A percentile compares a stretch with the other conserved stretches of the same genome.
These are phyloP conservation scores for Tauraco erythrolophus DNA, from an alignment of 2,113 vertebrate genomes.

Conservation along the genomic window DNA sequence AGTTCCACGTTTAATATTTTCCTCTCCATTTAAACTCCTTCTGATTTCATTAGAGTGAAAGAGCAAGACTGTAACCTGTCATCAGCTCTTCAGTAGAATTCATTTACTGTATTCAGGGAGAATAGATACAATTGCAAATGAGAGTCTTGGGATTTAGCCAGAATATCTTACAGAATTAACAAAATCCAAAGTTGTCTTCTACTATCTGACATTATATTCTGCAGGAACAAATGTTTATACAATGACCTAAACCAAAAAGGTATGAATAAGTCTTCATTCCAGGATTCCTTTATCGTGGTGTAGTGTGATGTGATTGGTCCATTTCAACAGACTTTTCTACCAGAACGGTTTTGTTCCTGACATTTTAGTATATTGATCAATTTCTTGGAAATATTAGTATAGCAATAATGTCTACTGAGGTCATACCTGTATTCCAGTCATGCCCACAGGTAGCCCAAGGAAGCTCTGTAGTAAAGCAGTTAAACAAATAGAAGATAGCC, in stretches of 20 bases:
- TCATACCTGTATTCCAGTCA: conserved; percentile 96
- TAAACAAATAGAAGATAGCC: conserved; percentile 99
- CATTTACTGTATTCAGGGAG: background rate
- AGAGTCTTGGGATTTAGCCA: background rate
- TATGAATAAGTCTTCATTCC: background rate
- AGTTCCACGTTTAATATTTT: background rate
- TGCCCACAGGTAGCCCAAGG: conserved; percentile 97
- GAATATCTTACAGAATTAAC: background rate
- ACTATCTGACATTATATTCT: background rate
- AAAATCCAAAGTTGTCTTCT: background rate
- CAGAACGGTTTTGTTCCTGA: background rate
- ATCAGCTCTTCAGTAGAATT: conserved; percentile 11
- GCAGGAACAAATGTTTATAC: background rate
- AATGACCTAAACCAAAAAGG: background rate
- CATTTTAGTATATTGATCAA: background rate
- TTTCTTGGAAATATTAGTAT: background rate
- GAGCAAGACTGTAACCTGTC: background rate
- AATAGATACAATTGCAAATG: conserved; percentile 21
- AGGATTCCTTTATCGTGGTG: background rate
- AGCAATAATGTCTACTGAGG: background rate
- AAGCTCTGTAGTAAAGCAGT: conserved; percentile 95
- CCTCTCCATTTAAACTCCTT: background rate
- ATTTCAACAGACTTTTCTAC: background rate
- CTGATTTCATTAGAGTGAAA: background rate
- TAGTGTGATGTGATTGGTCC: too few species aligned